Evolutionary conservation across 2,888 invertebrate species (phyloP).

Genomic region (Anthophora plumipes): DNA sequence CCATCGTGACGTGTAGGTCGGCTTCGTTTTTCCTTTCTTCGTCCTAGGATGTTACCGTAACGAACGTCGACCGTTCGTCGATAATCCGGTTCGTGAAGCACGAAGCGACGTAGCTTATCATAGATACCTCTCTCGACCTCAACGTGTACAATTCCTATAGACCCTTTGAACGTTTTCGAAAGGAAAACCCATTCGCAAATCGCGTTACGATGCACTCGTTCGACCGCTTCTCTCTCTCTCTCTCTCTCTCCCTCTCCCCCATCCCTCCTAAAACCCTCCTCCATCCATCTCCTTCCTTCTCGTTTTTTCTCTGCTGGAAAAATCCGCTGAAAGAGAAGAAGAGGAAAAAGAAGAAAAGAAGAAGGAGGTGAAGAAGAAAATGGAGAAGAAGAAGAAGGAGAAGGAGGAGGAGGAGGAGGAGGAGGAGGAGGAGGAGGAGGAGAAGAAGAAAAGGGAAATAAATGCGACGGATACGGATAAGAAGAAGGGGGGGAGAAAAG

Average conservation of each 20-base stretch:
- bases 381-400: neutral
- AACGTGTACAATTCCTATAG: neutral
- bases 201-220: neutral
- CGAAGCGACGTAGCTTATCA: constrained; percentile 13
- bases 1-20: constrained; percentile 21
- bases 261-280: neutral
- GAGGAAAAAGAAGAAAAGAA: neutral
- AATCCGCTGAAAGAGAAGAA: neutral
- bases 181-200: neutral
- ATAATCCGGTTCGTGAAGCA: neutral
- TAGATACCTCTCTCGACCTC: neutral
- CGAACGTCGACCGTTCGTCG: constrained; percentile 11
- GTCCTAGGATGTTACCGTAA: neutral
- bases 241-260: neutral
- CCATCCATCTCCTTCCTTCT: neutral
- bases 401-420: neutral
- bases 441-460: neutral
- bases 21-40: constrained; percentile 28
- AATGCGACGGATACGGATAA: neutral
- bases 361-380: neutral
- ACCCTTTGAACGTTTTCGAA: neutral
- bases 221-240: neutral
- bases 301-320: neutral
- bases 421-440: neutral
- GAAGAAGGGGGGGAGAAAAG: neutral